Evolutionary conservation across 2,797 vertebrate genomes (phyloP), one percentile per base, ranked within the genome.

Genomic region (Acanthornis magna): DNA sequence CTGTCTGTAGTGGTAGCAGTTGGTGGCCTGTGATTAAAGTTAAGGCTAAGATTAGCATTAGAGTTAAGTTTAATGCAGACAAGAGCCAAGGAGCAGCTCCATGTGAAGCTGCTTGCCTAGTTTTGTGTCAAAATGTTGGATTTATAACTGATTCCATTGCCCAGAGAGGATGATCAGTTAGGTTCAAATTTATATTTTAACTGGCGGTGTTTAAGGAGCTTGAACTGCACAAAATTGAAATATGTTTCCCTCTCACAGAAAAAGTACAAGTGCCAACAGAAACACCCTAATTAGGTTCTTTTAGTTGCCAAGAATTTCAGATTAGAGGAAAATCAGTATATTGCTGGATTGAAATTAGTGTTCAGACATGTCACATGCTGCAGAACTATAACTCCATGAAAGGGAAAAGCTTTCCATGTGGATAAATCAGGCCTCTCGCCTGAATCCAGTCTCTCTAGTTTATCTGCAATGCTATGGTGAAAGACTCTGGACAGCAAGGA

Each of bases 241-340:
- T 67, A 66, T 23, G 27, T 85, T 91, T 95, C 65, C 57, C 73
- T 25, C 53, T 88, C 20, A 1, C 67, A 95, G 29, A 83, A 88
- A 42, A 68, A 74, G 50, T 83, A 60, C 25, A 40, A 61, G 5
- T 21, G 75, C 85, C 91, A 96, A 89, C 4, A 89, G 89, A 94
- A 96, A 95, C 88, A 91, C 68, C 30, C 93, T 88, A 72, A 80
- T 89, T 65, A 58, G 25, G 17, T 27, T 63, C 25, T 80, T 91
- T 58, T n/a, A 34, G n/a, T 51, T 53, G 83, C 93, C 73, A 93
- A 83, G 76, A 84, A 86, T 84, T 93, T 94, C 85, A 88, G 51
- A 75, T 95, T 86, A 72, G 78, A 93, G 53, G 45, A 87, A 93
- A 94, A 88, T 60, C 40, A 14, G 26, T 66, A 65, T 88, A 85